Evolutionary conservation across 2,797 vertebrate species (phyloP).

Genomic region (Phalanger gymnotis): DNA sequence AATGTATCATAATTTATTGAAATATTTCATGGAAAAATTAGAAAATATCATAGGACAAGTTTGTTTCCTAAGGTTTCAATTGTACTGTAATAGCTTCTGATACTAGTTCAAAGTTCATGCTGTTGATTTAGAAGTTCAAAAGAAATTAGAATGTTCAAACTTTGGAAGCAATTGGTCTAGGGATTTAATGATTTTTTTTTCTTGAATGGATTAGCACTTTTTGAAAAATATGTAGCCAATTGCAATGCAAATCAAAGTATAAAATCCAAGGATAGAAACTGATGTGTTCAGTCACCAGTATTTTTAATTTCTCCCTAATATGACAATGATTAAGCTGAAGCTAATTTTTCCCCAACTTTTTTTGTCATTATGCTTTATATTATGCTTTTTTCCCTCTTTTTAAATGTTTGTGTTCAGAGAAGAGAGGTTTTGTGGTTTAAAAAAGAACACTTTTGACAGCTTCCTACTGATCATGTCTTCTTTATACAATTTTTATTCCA

Average conservation of each 20-base stretch:
- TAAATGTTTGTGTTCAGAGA: not conserved
- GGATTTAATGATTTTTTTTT: not conserved
- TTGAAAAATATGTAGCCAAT: not conserved
- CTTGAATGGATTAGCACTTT: not conserved
- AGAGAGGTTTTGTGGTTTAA: not conserved
- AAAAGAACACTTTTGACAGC: not conserved
- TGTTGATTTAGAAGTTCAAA: not conserved
- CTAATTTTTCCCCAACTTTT: not conserved
- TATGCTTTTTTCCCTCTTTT: not conserved
- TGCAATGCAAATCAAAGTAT: slow-evolving; percentile 9
- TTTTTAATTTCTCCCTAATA: not conserved
- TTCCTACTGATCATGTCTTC: not conserved
- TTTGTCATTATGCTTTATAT: not conserved
- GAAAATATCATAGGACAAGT: not conserved
- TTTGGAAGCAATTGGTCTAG: not conserved
- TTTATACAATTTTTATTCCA: slow-evolving; percentile 1
- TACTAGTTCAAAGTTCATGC: not conserved
- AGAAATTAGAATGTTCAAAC: slow-evolving; percentile 7
- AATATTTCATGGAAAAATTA: not conserved
- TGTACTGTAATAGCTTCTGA: not conserved
- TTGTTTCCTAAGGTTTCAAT: slow-evolving; percentile 15
- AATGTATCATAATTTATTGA: not conserved
- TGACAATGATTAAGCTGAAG: not conserved
- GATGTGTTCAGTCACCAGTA: not conserved
- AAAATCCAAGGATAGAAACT: not conserved